Evolutionary conservation across 2,113 vertebrate genomes (phyloP).

Genomic region (Asarcornis scutulata): DNA sequence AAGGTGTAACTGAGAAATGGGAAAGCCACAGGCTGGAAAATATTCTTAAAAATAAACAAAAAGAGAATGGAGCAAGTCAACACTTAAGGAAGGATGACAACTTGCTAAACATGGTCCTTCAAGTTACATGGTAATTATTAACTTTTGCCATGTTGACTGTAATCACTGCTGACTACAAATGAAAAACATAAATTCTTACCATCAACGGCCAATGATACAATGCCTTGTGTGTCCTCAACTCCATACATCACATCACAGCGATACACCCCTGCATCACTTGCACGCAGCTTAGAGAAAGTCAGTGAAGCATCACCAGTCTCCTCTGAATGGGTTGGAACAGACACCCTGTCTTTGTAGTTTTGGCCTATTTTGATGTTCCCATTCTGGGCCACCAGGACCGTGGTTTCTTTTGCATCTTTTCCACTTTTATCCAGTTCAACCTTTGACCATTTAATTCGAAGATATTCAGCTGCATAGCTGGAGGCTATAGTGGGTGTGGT

Average conservation of each 20-base stretch:
- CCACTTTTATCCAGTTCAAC: conserved; percentile 80
- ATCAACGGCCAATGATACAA: conserved; percentile 84
- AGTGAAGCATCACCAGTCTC: conserved; percentile 89
- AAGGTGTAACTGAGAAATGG: background rate
- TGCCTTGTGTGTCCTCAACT: conserved; percentile 90
- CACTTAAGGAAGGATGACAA: background rate
- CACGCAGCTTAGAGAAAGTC: conserved; percentile 88
- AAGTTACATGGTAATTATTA: background rate
- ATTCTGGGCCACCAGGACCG: conserved; percentile 90
- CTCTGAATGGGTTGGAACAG: conserved; percentile 88
- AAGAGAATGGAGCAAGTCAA: background rate
- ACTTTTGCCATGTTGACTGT: background rate
- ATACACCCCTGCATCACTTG: conserved; percentile 92
- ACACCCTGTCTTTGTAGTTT: conserved; percentile 88
- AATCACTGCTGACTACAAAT: background rate
- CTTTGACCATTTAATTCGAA: conserved; percentile 97
- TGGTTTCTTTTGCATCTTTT: conserved; percentile 85
- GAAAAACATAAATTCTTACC: conserved; percentile 77
- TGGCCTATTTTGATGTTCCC: conserved; percentile 91
- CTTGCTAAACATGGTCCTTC: rapidly evolving
- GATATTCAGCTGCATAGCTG: conserved; percentile 80
- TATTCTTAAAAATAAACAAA: background rate
- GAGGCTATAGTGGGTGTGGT: conserved; percentile 85
- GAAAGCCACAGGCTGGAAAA: background rate
- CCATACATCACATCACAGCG: conserved; percentile 95